Conservation (phyloP, 2,113 vertebrate genomes). For the Brachyhypopomus occidentalis region DNA sequence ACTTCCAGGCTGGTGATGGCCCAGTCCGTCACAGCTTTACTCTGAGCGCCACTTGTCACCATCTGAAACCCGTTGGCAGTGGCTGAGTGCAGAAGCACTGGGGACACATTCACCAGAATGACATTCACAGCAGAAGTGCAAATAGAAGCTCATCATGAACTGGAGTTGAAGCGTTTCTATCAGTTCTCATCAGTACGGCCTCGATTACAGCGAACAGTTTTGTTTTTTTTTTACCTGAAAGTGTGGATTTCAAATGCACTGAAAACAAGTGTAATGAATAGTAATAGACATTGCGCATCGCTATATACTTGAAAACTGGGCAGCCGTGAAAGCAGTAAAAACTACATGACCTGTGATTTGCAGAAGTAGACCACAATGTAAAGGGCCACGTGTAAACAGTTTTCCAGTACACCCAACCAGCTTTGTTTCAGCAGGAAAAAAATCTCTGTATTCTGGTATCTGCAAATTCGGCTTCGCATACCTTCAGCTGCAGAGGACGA, state of each 20-base stretch:
- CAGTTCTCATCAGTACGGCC: background rate
- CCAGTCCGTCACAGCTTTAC: slow-evolving; percentile 96
- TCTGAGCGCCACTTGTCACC: slow-evolving; percentile 96
- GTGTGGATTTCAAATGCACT: background rate
- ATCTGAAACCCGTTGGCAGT: slow-evolving; percentile 99
- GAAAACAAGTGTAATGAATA: too few relatives aligned
- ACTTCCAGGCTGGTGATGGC: slow-evolving; percentile 97
- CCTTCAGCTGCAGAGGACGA: slow-evolving; percentile 93
- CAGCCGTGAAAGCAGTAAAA: too few relatives aligned
- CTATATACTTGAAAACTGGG: too few relatives aligned
- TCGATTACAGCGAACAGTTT: background rate
- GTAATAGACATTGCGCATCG: too few relatives aligned
- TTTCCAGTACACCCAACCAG: too few relatives aligned
- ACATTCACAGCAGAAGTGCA: background rate
- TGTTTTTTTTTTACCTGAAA: too few relatives aligned
- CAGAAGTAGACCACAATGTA: too few relatives aligned
- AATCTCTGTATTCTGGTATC: background rate
- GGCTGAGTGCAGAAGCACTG: slow-evolving; percentile 93
- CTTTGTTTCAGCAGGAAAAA: too few relatives aligned
- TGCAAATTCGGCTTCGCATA: slow-evolving; percentile 48
- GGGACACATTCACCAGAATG: background rate
- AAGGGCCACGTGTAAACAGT: too few relatives aligned
- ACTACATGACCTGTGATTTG: too few relatives aligned
- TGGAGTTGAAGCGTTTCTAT: background rate
- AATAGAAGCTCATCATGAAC: background rate